Conservation (phyloP, 2,888 invertebrate species). For the Dolomedes plantarius region DNA sequence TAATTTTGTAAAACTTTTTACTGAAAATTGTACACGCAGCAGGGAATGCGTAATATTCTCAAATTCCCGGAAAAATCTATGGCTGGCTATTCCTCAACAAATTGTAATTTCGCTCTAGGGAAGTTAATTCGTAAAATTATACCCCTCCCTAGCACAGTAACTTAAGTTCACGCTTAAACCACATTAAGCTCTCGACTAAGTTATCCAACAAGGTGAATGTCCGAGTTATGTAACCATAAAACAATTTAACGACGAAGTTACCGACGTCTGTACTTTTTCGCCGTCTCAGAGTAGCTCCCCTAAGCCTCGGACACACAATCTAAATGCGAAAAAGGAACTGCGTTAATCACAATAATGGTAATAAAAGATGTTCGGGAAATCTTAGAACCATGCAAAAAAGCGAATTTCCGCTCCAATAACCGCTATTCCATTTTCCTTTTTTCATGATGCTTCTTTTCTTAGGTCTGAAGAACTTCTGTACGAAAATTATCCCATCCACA, state of each 20-base stretch:
- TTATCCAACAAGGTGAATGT: too few species aligned
- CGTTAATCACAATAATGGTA: background rate
- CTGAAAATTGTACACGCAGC: too few species aligned
- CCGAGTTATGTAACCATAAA: background rate
- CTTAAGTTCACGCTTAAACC: too few species aligned
- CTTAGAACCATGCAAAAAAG: background rate
- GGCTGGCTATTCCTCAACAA: too few species aligned
- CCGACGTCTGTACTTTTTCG: background rate
- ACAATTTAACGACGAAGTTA: background rate
- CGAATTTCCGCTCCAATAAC: constrained; percentile 43
- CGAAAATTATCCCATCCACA: constrained; percentile 42
- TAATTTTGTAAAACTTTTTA: too few species aligned
- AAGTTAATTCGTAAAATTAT: too few species aligned
- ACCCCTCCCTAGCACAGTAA: too few species aligned
- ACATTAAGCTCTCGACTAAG: too few species aligned
- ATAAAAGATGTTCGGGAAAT: constrained; percentile 25
- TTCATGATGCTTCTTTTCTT: background rate
- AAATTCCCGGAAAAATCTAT: too few species aligned
- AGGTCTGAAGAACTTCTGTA: constrained; percentile 23
- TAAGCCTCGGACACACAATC: too few species aligned
- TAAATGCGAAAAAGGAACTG: background rate
- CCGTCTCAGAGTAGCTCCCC: background rate
- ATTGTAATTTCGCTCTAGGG: too few species aligned
- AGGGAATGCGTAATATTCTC: too few species aligned
- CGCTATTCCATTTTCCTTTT: constrained; percentile 1